Conservation (phyloP, 2,797 vertebrate genomes). For the Premnoplex brunnescens region DNA sequence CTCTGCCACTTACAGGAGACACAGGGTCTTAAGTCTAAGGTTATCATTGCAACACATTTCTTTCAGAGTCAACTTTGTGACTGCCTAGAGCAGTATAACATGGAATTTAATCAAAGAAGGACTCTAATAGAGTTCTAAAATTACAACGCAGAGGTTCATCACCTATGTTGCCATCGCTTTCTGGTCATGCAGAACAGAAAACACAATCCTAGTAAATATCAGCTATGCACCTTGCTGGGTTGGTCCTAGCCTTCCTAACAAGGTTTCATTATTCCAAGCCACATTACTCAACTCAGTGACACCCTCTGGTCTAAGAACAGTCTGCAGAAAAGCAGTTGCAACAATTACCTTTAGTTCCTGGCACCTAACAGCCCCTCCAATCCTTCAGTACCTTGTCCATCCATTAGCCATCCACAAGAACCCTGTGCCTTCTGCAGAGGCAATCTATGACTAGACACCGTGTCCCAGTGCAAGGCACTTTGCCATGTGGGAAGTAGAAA, state of each 20-base stretch:
- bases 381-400: background rate
- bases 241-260: background rate
- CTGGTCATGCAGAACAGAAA: background rate
- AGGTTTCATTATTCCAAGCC: background rate
- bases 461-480: background rate
- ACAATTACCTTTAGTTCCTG: background rate
- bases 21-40: background rate
- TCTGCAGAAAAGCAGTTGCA: background rate
- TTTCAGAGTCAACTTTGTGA: background rate
- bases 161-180: background rate
- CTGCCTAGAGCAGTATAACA: background rate
- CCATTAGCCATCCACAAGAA: background rate
- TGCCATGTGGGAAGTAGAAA: background rate
- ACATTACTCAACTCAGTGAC: background rate
- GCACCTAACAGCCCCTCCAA: background rate
- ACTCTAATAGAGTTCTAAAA: background rate
- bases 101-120: background rate
- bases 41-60: constrained; percentile 2
- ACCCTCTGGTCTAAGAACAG: background rate
- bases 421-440: background rate
- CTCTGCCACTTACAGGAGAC: background rate
- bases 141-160: background rate
- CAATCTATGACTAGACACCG: background rate
- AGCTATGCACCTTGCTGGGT: background rate
- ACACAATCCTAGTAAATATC: background rate